Base-by-base conservation (phyloP, 2,113 vertebrate species). In the Menidia beryllina region DNA sequence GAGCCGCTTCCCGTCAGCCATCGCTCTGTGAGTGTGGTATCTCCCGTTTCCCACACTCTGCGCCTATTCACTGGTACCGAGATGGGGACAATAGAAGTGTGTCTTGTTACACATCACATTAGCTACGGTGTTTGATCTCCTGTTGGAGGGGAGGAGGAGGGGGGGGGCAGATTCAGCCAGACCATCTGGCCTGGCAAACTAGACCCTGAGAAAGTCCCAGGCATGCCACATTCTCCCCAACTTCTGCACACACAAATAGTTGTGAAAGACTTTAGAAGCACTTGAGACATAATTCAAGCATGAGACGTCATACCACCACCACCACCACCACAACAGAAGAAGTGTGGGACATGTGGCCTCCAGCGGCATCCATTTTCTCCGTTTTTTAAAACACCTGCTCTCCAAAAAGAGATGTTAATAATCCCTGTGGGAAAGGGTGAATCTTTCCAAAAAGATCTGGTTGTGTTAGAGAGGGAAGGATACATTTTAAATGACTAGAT, bases 91-190 rank as follows among this genome's bases (percentile, higher is more conserved):
- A 95, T 94, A 89, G 95, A 95, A 95, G 95, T 94, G 95, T 96
- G 96, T 96, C 95, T 94, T 94, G 93, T 95, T 95, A 95, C 95
- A 94, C 95, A 94, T 92, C 91, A 84, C 94, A 94, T 96, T 96
- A 96, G 94, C 92, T 91, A 93, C 80, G 92, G 92, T 94, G 87
- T 92, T 93, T 93, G 94, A 94, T 94, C 94, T 94, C 89, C 87
- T 88, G 93, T 94, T 87, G 85, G 88, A 55, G 79, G 43, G 72
- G 72, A 72, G 87, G 88, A 55, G 79, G 43, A 72, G 72, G 71
- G 87, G 72, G 75, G 79, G 86, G 88, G 75, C 69, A 58, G 85
- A 69, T 74, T 64, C 71, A 77, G 84, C 73, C 73, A 74, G 84
- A 84, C 95, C 95, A 96, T 96, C 95, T 96, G 95, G 93, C 93